A percentile compares a stretch with the other conserved stretches of the same genome.
Evolutionary conservation across 2,797 vertebrate species (phyloP).

Genomic region (Sebastes umbrosus): DNA sequence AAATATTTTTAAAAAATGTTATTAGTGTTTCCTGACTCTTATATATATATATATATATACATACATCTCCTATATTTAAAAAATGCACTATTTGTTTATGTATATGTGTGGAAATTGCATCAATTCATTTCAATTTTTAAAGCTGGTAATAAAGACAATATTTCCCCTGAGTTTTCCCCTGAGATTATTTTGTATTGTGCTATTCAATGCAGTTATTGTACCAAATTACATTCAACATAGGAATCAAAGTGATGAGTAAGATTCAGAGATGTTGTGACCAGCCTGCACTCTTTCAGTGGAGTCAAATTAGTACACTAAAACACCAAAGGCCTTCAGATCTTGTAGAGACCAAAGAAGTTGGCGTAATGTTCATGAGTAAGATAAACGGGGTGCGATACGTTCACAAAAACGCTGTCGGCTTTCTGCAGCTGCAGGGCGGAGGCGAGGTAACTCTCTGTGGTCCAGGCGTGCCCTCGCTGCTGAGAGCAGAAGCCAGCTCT

Average conservation of each 20-base stretch:
- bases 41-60: no score
- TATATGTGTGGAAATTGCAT: not conserved
- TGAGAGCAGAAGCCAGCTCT: conserved; percentile 79
- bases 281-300: conserved; percentile 13
- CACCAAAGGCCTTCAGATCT: conserved; percentile 75
- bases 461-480: conserved; percentile 69
- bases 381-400: conserved; percentile 80
- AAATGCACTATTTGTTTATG: conserved; percentile 22
- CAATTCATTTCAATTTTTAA: not conserved
- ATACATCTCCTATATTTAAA: not conserved
- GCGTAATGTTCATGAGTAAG: conserved; percentile 83
- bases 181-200: not conserved
- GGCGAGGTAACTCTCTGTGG: conserved; percentile 87
- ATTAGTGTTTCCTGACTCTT: conserved; percentile 67
- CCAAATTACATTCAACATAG: not conserved
- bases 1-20: conserved; percentile 58
- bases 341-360: conserved; percentile 95
- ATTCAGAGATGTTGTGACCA: conserved; percentile 9
- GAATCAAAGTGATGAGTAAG: conserved; percentile 26
- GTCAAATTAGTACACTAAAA: not conserved
- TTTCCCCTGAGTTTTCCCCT: not conserved
- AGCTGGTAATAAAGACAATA: conserved; percentile 8
- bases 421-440: conserved; percentile 83
- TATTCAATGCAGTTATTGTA: not conserved
- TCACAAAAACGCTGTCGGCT: conserved; percentile 86